Conservation (phyloP, 2,888 invertebrate genomes). For the Cephus runcator region DNA sequence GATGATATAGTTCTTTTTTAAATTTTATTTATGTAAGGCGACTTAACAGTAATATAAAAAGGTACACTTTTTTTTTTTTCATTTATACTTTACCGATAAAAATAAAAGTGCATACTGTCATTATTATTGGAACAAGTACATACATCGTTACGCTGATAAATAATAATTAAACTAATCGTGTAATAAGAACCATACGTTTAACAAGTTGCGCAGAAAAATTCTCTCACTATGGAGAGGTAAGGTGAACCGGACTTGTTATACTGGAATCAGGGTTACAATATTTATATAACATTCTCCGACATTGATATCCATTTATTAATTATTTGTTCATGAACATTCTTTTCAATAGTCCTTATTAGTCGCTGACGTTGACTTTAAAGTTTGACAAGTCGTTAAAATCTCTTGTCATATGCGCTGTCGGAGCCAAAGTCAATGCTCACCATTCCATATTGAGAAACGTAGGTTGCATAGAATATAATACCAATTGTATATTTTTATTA, state of each 20-base stretch:
- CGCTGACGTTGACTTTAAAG: neutral
- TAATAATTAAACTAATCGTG: slow-evolving; percentile 42
- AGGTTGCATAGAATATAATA: slow-evolving; percentile 19
- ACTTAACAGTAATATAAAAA: slow-evolving; percentile 56
- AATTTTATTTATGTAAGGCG: slow-evolving; percentile 53
- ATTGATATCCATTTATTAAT: neutral
- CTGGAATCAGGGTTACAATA: neutral
- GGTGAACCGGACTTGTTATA: neutral
- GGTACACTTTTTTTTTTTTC: slow-evolving; percentile 46
- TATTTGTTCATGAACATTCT: neutral
- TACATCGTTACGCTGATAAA: slow-evolving; percentile 48
- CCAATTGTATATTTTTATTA: slow-evolving; percentile 18
- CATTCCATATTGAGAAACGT: slow-evolving; percentile 22
- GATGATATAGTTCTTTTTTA: slow-evolving; percentile 30
- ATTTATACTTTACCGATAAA: slow-evolving; percentile 46
- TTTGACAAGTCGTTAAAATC: neutral
- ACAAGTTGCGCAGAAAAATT: slow-evolving; percentile 9
- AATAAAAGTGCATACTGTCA: slow-evolving; percentile 44
- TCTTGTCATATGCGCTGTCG: neutral
- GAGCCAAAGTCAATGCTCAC: slow-evolving; percentile 10
- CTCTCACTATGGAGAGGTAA: slow-evolving; percentile 21
- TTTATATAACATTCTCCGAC: neutral
- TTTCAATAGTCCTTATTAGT: neutral
- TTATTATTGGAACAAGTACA: slow-evolving; percentile 47
- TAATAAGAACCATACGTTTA: slow-evolving; percentile 34